Conservation (phyloP, 2,888 invertebrate genomes). For the Aphodius granarius region DNA sequence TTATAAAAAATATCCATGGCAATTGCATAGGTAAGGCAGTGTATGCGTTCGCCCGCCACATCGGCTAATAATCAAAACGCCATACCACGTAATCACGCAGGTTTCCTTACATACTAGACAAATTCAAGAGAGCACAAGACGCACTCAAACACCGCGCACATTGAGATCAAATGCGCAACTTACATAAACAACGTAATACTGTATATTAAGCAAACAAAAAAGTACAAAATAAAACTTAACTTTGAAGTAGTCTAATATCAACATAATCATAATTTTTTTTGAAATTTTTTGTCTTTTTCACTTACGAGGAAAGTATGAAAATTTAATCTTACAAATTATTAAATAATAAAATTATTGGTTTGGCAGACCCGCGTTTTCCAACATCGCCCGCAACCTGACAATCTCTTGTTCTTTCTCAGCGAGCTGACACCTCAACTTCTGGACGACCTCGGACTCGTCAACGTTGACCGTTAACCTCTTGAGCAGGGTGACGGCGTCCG, state of each 20-base stretch:
- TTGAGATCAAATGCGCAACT: slow-evolving; percentile 8
- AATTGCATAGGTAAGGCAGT: slow-evolving; percentile 8
- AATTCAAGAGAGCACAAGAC: neutral
- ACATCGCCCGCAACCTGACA: slow-evolving; percentile 57
- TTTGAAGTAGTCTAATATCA: slow-evolving; percentile 3
- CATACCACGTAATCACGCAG: neutral
- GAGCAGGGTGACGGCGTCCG: slow-evolving; percentile 62
- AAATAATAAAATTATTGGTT: slow-evolving; percentile 11
- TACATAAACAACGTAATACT: neutral
- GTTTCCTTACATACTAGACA: neutral
- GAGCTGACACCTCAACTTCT: slow-evolving; percentile 55
- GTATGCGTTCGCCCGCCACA: neutral
- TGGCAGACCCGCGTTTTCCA: slow-evolving; percentile 40
- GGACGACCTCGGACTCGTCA: slow-evolving; percentile 58
- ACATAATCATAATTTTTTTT: slow-evolving; percentile 5
- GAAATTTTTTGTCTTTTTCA: neutral
- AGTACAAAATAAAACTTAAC: slow-evolving; percentile 7
- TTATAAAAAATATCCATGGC: slow-evolving; percentile 19
- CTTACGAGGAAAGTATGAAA: slow-evolving; percentile 3
- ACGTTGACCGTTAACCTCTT: slow-evolving; percentile 55
- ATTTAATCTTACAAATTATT: slow-evolving; percentile 8
- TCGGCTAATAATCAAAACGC: slow-evolving; percentile 11
- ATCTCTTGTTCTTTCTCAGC: slow-evolving; percentile 63
- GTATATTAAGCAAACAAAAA: neutral
- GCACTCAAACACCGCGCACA: neutral